Evolutionary conservation across 2,797 vertebrate species (phyloP).

Genomic region (Moxostoma hubbsi): DNA sequence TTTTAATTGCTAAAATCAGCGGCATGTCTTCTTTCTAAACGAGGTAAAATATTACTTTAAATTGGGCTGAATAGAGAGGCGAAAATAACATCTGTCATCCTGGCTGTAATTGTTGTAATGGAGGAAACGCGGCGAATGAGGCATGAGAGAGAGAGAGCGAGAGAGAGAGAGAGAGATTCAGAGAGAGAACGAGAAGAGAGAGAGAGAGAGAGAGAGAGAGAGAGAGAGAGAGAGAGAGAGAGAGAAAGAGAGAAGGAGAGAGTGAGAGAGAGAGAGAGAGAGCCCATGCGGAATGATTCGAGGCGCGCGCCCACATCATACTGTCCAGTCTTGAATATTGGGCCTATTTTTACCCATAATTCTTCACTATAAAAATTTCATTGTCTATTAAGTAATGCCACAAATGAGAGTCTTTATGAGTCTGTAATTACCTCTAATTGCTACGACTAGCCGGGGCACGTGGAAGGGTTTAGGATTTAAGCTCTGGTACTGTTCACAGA

Average conservation of each 20-base stretch:
- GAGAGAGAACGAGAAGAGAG: too few species aligned
- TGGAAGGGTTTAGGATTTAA: constrained; percentile 99
- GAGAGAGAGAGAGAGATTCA: too few species aligned
- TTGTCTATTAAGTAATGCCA: constrained; percentile 98
- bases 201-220: constrained; percentile 61
- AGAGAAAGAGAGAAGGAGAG: too few species aligned
- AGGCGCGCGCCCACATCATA: constrained; percentile 84
- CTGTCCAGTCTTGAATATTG: constrained; percentile 84
- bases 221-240: too few species aligned
- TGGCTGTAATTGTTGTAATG: constrained; percentile 89
- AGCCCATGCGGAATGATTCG: constrained; percentile 85
- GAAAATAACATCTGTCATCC: constrained; percentile 75
- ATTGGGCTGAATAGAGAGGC: constrained; percentile 60
- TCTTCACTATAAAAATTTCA: constrained; percentile 96
- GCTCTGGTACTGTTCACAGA: constrained; percentile 95
- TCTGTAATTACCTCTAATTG: constrained; percentile 99
- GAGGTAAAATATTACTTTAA: constrained; percentile 75
- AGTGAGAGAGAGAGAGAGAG: constrained; percentile 50
- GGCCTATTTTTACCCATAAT: constrained; percentile 88
- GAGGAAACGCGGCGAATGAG: constrained; percentile 71
- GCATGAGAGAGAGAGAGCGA: constrained; percentile 27
- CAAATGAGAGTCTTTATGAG: constrained; percentile 99
- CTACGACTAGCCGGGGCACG: constrained; percentile 95
- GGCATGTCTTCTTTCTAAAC: constrained; percentile 48
- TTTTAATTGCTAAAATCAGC: constrained; percentile 57